Conservation (phyloP, 2,113 vertebrate species). For the Melanocharis versteri region DNA sequence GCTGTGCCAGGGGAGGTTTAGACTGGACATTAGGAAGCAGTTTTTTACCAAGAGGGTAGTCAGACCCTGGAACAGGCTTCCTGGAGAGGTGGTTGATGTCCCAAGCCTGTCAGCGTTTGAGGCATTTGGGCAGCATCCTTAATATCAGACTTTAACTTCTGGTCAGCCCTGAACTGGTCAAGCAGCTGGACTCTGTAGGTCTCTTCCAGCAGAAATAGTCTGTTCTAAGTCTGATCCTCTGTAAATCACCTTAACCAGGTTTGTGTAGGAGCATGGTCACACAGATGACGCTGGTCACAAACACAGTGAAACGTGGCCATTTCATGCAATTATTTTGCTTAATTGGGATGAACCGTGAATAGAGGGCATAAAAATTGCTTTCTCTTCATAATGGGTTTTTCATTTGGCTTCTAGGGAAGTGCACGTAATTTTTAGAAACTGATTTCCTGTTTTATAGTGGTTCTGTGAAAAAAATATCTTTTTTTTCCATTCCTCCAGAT, state of each 20-base stretch:
- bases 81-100: accelerated
- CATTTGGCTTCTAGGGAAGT: background rate
- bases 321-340: background rate
- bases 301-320: background rate
- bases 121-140: background rate
- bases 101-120: background rate
- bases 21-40: background rate
- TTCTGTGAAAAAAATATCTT: background rate
- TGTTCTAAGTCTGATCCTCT: background rate
- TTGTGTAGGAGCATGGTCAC: accelerated
- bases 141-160: background rate
- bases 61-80: background rate
- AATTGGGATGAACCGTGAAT: background rate
- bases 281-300: background rate
- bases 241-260: background rate
- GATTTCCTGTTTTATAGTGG: background rate
- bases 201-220: background rate
- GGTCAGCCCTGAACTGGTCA: background rate
- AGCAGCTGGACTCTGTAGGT: background rate
- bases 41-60: background rate
- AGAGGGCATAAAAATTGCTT: background rate
- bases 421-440: background rate
- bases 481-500: conserved; percentile 74
- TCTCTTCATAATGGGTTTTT: background rate
- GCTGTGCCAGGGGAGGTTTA: background rate